Percentiles rank a stretch among this genome's conserved stretches.
phyloP scores from a whole-genome alignment of 2,113 vertebrate genomes.

The Pogona vitticeps region DNA sequence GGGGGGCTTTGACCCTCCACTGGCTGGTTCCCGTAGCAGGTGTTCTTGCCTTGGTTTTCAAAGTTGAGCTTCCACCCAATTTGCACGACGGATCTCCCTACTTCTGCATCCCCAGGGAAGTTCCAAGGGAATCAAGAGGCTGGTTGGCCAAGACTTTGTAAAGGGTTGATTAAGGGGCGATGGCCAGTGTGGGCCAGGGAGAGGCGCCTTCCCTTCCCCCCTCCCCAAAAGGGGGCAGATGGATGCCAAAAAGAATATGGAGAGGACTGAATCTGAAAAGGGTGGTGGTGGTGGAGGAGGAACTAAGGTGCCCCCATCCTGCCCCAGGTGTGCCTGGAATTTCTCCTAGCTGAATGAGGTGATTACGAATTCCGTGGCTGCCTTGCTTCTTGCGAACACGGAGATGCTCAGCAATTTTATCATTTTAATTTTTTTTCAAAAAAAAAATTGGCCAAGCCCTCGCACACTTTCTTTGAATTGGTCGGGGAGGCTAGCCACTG shows the following conservation, averaged over 20 bases:
- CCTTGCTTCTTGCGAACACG: conserved; percentile 57
- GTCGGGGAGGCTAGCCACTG: conserved; percentile 59
- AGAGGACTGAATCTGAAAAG: too few species aligned
- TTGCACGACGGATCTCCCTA: background rate
- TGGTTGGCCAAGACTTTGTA: too few species aligned
- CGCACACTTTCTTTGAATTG: conserved; percentile 62
- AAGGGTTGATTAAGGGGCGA: too few species aligned
- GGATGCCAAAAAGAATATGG: background rate
- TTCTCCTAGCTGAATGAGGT: conserved; percentile 53
- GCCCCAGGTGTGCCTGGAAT: conserved; percentile 44
- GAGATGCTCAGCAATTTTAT: conserved; percentile 58
- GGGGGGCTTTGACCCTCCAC: too few species aligned
- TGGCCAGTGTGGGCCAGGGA: too few species aligned
- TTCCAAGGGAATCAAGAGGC: conserved; percentile 23
- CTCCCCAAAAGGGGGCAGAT: too few species aligned
- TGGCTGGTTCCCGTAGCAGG: too few species aligned
- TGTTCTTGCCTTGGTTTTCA: too few species aligned
- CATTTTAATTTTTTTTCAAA: too few species aligned
- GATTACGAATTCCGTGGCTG: conserved; percentile 58
- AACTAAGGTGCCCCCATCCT: conserved; percentile 46
- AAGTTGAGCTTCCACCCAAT: conserved; percentile 18
- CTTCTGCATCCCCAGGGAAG: background rate
- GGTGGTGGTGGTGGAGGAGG: too few species aligned
- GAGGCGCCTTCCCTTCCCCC: too few species aligned
- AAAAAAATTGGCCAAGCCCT: conserved; percentile 60